Evolutionary conservation across 2,888 invertebrate species (phyloP), one percentile per base, ranked within the genome.

Genomic region (Eristalinus sepulchralis): DNA sequence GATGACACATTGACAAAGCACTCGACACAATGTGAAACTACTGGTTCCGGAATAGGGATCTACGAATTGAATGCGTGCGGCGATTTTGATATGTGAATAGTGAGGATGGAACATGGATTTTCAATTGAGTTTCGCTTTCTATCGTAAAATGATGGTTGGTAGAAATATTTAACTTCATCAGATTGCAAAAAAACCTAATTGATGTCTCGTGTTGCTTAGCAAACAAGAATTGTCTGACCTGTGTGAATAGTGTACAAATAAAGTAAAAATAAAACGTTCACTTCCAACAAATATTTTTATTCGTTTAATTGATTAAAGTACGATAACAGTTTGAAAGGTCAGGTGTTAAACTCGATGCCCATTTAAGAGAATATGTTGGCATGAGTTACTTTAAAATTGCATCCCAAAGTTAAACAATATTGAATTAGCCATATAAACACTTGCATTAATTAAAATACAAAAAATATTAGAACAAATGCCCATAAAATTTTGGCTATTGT

Each of bases 91-190:
- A 77, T 81, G 63, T 47, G 47, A 47, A 47, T 73, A 68, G 72
- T 73, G 39, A 53, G 33, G 39, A 31, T 27, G 24, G 68, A 77
- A 73, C 81, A 81, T 85, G 85, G 77, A 85, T 85, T 53, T 68
- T 53, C 71, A 85, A 85, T 81, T 85, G 67, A 82, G 80, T 85
- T 85, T 85, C 85, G 85, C 81, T 85, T 85, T 85, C 81, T 85
- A 85, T 47, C 47, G 47, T 47, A 47, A 47, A 47, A 20, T 47
- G 17, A 47, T 47, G 47, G 47, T 17, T 47, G 47, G 47, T 47
- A 47, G 5, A 47, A 47, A 47, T 17, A 8, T 47, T 17, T 47
- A 17, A 6, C 17, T 9, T 34, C 34, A 8, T 34, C 34, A 10
- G 34, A 4, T 10, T 34, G 34, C 2, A 47, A 47, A 39, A 47